These are phyloP conservation scores for Sciaenops ocellatus DNA, from an alignment of 2,797 vertebrate genomes.

Conservation along the genomic window DNA sequence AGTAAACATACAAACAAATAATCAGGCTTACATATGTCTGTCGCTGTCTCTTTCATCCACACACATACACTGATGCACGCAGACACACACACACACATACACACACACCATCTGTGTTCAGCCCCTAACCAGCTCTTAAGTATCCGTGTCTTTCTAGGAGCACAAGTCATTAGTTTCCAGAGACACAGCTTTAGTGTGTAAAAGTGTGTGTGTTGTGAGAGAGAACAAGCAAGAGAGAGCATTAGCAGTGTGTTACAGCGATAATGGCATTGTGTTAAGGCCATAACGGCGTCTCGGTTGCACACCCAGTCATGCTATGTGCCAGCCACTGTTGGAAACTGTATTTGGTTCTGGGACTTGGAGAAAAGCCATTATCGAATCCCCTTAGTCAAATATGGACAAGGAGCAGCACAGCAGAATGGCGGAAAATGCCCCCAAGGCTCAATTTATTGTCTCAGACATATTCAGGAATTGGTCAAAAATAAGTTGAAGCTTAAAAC, in stretches of 20 bases:
- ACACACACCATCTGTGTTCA: constrained; percentile 56
- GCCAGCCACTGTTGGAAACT: constrained; percentile 66
- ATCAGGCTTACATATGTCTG: constrained; percentile 12
- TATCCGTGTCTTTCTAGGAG: constrained; percentile 72
- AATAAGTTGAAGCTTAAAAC: constrained; percentile 45
- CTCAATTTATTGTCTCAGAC: constrained; percentile 57
- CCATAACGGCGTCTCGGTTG: constrained; percentile 69
- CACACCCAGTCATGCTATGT: constrained; percentile 62
- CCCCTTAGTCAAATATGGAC: constrained; percentile 73
- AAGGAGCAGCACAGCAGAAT: constrained; percentile 55
- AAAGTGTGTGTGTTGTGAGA: constrained; percentile 29
- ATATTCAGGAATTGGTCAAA: constrained; percentile 56
- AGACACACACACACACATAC: neutral
- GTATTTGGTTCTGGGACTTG: constrained; percentile 63
- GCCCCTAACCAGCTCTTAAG: constrained; percentile 70
- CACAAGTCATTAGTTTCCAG: constrained; percentile 71
- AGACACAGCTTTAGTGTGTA: constrained; percentile 60
- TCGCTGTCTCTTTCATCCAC: neutral
- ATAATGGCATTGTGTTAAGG: constrained; percentile 73
- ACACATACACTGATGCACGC: neutral
- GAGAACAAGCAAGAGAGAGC: constrained; percentile 59
- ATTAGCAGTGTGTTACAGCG: constrained; percentile 72
- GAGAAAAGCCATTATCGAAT: constrained; percentile 69
- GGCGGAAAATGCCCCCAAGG: constrained; percentile 51
- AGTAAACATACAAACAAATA: constrained; percentile 43